These are phyloP conservation scores for Scylla paramamosain DNA, from an alignment of 1,140 invertebrate species.

Conservation along the genomic window DNA sequence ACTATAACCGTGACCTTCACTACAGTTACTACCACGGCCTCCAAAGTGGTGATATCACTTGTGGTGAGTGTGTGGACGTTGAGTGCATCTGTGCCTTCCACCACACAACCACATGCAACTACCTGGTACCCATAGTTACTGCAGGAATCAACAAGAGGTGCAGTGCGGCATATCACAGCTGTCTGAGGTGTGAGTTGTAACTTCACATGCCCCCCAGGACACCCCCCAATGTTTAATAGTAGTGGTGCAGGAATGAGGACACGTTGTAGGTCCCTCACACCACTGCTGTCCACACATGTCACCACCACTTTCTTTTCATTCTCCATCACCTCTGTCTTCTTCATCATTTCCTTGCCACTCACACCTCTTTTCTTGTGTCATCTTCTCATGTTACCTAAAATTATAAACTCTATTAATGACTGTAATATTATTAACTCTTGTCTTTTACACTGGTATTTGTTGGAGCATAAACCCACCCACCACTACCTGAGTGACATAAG, in stretches of 20 bases:
- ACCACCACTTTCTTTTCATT: too few relatives aligned
- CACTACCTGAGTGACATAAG: too few relatives aligned
- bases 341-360: too few relatives aligned
- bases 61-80: neutral
- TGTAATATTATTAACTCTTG: too few relatives aligned
- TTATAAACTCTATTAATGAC: too few relatives aligned
- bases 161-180: neutral
- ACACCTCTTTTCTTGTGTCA: too few relatives aligned
- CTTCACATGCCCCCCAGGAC: neutral
- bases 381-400: too few relatives aligned
- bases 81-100: too few relatives aligned
- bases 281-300: too few relatives aligned
- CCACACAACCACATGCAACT: conserved; percentile 4
- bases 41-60: neutral
- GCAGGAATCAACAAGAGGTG: neutral
- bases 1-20: conserved; percentile 22
- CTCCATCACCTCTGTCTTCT: too few relatives aligned
- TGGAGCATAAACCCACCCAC: too few relatives aligned
- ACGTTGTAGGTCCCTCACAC: neutral
- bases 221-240: neutral
- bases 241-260: neutral
- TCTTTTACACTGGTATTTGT: too few relatives aligned
- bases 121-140: neutral
- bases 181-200: neutral
- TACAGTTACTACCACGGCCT: neutral